Conservation (phyloP, 2,113 vertebrate genomes). For the Antechinus flavipes region DNA sequence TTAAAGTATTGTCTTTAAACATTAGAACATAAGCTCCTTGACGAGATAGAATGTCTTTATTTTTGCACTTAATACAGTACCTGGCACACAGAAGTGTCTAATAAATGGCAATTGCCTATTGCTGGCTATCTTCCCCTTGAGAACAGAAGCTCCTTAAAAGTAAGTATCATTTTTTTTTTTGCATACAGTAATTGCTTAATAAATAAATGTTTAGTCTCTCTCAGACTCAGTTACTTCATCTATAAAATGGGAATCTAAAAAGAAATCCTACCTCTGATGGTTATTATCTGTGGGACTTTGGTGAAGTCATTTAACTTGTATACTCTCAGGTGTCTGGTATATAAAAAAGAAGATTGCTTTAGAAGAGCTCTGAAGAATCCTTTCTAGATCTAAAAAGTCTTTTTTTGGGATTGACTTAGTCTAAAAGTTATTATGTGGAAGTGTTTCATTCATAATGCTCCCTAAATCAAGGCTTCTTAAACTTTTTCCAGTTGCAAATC, state of each 20-base stretch:
- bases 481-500: no score
- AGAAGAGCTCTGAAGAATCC: not conserved
- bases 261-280: not conserved
- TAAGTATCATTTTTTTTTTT: not conserved
- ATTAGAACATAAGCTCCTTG: not conserved
- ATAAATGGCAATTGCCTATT: not conserved
- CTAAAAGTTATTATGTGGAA: not conserved
- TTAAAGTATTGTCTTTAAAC: not conserved
- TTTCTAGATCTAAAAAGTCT: not conserved
- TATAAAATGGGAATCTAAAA: not conserved
- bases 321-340: not conserved
- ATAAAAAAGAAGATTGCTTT: not conserved
- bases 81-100: not conserved
- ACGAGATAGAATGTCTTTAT: not conserved
- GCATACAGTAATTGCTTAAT: not conserved
- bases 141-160: not conserved
- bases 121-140: not conserved
- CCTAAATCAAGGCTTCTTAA: no score
- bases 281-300: not conserved
- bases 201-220: not conserved
- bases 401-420: not conserved
- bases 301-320: not conserved
- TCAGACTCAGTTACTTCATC: not conserved
- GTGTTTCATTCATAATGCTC: not conserved
- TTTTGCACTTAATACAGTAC: not conserved